Base-by-base conservation (phyloP, 2,797 vertebrate genomes). In the Cryptoprocta ferox region DNA sequence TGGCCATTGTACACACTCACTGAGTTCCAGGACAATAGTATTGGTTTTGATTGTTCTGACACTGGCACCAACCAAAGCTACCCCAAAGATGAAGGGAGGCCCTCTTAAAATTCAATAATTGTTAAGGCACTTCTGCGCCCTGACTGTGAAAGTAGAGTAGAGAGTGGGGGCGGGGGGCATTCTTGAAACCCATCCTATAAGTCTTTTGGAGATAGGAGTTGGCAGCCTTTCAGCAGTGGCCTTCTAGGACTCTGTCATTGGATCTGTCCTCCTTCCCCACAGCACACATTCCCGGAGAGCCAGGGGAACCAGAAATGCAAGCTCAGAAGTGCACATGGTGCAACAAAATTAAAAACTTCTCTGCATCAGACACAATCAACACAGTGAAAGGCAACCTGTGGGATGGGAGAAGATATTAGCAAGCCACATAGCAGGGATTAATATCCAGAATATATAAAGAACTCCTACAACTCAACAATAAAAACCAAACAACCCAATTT, bases 361-460 rank as follows among this genome's bases (percentile, higher is more conserved):
- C 0, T 65, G 15, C 11, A 5, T 42, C 3, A 71, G 42, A 78
- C 3, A 70, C 26, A 61, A 78, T 65, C 37, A 56, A 50, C 45
- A 73, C 6, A n/a, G 32, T 65, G 35, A 66, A 92, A 81, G 66
- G 48, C 21, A n/a, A 24, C 32, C 39, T 13, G 5, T 1, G 7
- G 56, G 18, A 32, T 59, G 28, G 48, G 28, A 89, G 48, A 65
- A 56, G 89, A n/a, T 73, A 39, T 73, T 90, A 45, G n/a, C 13
- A 85, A 83, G 28, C 39, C 19, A 53, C 45, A 35, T 19, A 18
- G 24, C 21, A 89, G 6, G 16, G 18, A 24, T 81, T 73, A 21
- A 35, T 35, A 75, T 66, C 32, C 24, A 50, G 39, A 63, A 63
- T 71, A 89, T 78, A 50, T 82, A 70, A 76, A 91, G 68, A 84